phyloP scores from a whole-genome alignment of 2,888 invertebrate species.

The Netelia inedita region DNA sequence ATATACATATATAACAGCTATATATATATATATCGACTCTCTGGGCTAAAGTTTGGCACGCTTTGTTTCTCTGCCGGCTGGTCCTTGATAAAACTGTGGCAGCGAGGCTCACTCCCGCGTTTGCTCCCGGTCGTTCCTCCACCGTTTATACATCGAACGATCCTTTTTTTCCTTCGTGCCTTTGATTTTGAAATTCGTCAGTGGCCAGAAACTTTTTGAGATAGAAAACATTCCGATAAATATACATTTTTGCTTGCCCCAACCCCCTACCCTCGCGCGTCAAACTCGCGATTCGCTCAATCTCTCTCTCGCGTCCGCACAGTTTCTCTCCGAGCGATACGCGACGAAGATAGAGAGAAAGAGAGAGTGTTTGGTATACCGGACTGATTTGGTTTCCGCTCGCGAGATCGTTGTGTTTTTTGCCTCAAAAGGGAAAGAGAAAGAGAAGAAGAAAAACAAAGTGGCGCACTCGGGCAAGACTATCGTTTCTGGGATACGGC shows the following conservation, averaged over 20 bases:
- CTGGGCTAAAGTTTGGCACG: conserved; percentile 39
- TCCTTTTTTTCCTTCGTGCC: conserved; percentile 35
- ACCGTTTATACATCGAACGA: conserved; percentile 14
- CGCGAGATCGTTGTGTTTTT: conserved; percentile 28
- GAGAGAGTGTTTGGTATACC: conserved; percentile 37
- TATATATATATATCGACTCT: not conserved
- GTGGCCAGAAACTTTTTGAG: conserved; percentile 57
- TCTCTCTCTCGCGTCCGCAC: conserved; percentile 25
- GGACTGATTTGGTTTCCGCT: conserved; percentile 49
- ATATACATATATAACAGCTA: not conserved
- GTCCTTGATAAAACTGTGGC: conserved; percentile 51
- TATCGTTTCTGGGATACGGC: conserved; percentile 3
- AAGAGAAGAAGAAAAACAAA: not conserved
- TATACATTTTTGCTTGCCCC: conserved; percentile 15
- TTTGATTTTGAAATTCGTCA: conserved; percentile 64
- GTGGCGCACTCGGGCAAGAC: conserved; percentile 20
- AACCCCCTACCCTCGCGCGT: not conserved
- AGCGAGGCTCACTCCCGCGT: conserved; percentile 16
- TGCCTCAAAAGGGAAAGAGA: not conserved
- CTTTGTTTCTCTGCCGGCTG: conserved; percentile 37
- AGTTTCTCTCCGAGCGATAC: conserved; percentile 43
- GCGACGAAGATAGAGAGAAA: too few relatives aligned
- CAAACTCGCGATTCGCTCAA: not conserved
- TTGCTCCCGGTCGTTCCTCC: conserved; percentile 6
- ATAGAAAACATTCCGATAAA: conserved; percentile 31